A percentile compares a stretch with the other conserved stretches of the same genome.
Conservation (phyloP, 2,888 invertebrate species). For the Liposcelis brunnea region DNA sequence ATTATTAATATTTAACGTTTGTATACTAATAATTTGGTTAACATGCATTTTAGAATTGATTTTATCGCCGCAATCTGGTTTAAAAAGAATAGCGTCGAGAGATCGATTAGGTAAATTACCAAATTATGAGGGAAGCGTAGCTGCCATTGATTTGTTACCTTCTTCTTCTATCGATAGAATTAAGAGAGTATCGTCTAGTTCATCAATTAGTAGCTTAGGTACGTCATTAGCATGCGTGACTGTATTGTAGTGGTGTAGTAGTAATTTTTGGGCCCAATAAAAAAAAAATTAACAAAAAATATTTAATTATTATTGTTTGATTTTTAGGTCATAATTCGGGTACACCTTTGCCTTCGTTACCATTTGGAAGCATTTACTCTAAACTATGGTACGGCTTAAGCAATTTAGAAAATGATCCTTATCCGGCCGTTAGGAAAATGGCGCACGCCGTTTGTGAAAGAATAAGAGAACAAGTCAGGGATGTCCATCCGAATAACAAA, state of each 20-base stretch:
- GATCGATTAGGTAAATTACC: slow-evolving; percentile 6
- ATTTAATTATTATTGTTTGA: too few species aligned
- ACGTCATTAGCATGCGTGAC: slow-evolving; percentile 14
- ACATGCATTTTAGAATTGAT: slow-evolving; percentile 9
- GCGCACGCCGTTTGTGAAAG: slow-evolving; percentile 61
- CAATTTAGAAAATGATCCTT: slow-evolving; percentile 69
- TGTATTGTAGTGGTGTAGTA: too few species aligned
- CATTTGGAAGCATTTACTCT: slow-evolving; percentile 65
- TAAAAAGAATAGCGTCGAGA: slow-evolving; percentile 5
- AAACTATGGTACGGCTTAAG: slow-evolving; percentile 75
- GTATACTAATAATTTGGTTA: too few species aligned
- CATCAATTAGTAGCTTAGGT: slow-evolving; percentile 46
- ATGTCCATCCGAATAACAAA: neutral
- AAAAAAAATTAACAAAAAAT: too few species aligned
- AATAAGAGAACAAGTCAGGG: slow-evolving; percentile 52
- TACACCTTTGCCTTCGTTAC: slow-evolving; percentile 25
- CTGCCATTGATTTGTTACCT: slow-evolving; percentile 12
- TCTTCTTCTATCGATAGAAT: slow-evolving; percentile 18
- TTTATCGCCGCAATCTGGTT: neutral
- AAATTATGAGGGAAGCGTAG: too few species aligned
- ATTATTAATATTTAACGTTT: too few species aligned
- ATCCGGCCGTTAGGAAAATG: slow-evolving; percentile 62
- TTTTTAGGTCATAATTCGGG: too few species aligned
- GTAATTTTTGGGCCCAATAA: too few species aligned
- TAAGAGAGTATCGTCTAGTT: slow-evolving; percentile 44